Evolutionary conservation across 2,888 invertebrate species (phyloP).

Genomic region (Nipponacmea schrenckii): DNA sequence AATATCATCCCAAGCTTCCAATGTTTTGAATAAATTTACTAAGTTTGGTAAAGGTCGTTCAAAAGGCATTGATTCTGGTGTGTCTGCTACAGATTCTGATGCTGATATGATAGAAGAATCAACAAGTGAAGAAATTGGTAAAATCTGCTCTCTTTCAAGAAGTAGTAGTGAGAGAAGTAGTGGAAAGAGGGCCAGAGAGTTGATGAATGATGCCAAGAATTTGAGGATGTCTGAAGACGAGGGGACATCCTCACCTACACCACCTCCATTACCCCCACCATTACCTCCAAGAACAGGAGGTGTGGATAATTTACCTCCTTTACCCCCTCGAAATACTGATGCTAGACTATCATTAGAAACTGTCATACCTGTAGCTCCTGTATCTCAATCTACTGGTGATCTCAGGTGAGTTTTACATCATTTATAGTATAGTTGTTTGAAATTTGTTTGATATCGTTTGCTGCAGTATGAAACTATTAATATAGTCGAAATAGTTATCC

Average conservation of each 20-base stretch:
- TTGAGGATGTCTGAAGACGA: slow-evolving; percentile 16
- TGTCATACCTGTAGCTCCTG: slow-evolving; percentile 44
- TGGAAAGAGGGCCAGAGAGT: slow-evolving; percentile 23
- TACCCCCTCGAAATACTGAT: slow-evolving; percentile 52
- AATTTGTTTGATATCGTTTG: no score
- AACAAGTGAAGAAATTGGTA: slow-evolving; percentile 26
- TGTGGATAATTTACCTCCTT: slow-evolving; percentile 45
- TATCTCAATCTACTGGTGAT: slow-evolving; percentile 23
- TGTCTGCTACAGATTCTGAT: slow-evolving; percentile 44
- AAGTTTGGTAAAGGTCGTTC: slow-evolving; percentile 12
- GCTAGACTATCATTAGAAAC: slow-evolving; percentile 45
- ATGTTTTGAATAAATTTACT: slow-evolving; percentile 25
- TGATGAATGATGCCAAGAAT: slow-evolving; percentile 8
- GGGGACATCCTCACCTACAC: slow-evolving; percentile 17
- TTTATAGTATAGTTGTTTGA: no score
- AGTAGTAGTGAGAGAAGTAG: slow-evolving; percentile 39
- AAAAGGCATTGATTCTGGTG: slow-evolving; percentile 33
- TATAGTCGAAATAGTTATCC: no score
- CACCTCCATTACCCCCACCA: slow-evolving; percentile 37
- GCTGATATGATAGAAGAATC: slow-evolving; percentile 34
- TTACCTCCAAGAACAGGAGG: slow-evolving; percentile 40
- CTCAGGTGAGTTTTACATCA: slow-evolving; percentile 19
- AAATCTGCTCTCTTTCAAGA: slow-evolving; percentile 28
- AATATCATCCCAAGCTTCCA: slow-evolving; percentile 29
- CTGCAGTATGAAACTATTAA: no score